Conservation (phyloP, 1,140 invertebrate species). For the Philotrypesis tridentata region DNA sequence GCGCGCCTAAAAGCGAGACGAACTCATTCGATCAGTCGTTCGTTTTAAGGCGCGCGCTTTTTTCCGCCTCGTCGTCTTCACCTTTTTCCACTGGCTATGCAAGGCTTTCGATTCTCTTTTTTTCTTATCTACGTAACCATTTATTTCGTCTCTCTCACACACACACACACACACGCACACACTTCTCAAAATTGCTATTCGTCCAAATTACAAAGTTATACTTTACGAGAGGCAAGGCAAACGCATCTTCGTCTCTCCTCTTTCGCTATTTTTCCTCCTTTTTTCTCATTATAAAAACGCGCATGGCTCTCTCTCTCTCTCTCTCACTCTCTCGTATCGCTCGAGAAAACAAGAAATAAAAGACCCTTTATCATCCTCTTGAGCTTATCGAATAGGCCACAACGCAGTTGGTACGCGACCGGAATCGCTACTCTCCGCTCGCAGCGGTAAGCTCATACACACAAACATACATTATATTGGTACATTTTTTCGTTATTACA, state of each 20-base stretch:
- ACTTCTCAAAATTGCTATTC: neutral
- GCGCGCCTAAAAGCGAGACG: constrained; percentile 64
- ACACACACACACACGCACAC: too few relatives aligned
- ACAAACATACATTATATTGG: constrained; percentile 38
- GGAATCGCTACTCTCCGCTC: neutral
- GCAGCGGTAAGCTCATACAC: constrained; percentile 16
- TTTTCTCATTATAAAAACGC: constrained; percentile 27
- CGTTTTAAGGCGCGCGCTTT: constrained; percentile 51
- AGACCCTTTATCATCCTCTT: neutral
- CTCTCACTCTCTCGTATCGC: constrained; percentile 26
- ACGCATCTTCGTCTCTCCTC: neutral
- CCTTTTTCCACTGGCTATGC: constrained; percentile 57
- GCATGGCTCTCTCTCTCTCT: constrained; percentile 13
- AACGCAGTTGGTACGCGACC: constrained; percentile 15
- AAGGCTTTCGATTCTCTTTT: constrained; percentile 53
- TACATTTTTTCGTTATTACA: constrained; percentile 38
- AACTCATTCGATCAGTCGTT: constrained; percentile 53
- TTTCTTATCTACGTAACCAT: neutral
- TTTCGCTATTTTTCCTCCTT: neutral
- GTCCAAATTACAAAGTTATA: constrained; percentile 32
- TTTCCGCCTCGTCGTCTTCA: constrained; percentile 51
- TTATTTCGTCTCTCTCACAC: neutral
- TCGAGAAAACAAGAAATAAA: constrained; percentile 29
- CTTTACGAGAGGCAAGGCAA: neutral
- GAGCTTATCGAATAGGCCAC: constrained; percentile 24